Evolutionary conservation across 2,113 vertebrate genomes (phyloP).

Genomic region (Xenopus borealis): DNA sequence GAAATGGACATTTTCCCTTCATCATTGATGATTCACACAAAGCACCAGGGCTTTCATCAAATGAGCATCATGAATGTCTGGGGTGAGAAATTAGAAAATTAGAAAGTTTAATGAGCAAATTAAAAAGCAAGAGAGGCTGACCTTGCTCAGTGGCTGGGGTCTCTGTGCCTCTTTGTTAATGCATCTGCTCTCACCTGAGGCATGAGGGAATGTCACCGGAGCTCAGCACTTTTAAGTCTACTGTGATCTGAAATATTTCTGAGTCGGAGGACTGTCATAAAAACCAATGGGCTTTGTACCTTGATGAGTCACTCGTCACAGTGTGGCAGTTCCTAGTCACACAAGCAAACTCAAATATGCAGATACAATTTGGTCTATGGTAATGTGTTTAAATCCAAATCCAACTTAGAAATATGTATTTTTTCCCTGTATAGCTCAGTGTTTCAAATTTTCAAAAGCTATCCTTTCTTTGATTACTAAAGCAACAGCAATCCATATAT

Average conservation of each 20-base stretch:
- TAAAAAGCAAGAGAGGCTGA: neutral
- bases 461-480: too few relatives aligned
- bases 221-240: neutral
- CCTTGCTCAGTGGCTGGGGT: neutral
- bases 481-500: too few relatives aligned
- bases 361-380: too few relatives aligned
- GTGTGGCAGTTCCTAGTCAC: too few relatives aligned
- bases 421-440: too few relatives aligned
- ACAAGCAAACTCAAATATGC: too few relatives aligned
- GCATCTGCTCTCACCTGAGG: neutral
- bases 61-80: neutral
- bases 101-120: constrained; percentile 14
- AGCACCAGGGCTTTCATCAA: neutral
- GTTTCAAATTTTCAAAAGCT: too few relatives aligned
- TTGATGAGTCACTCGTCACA: too few relatives aligned
- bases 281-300: too few relatives aligned
- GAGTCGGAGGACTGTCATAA: neutral
- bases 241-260: constrained; percentile 1
- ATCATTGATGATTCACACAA: neutral
- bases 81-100: neutral
- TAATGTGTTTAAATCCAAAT: too few relatives aligned
- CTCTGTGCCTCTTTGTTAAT: constrained; percentile 2
- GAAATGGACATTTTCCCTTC: too few relatives aligned
- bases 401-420: too few relatives aligned
- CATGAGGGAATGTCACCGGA: neutral